Conservation (phyloP, 2,797 vertebrate genomes). For the Heteromormyrus szaboi region DNA sequence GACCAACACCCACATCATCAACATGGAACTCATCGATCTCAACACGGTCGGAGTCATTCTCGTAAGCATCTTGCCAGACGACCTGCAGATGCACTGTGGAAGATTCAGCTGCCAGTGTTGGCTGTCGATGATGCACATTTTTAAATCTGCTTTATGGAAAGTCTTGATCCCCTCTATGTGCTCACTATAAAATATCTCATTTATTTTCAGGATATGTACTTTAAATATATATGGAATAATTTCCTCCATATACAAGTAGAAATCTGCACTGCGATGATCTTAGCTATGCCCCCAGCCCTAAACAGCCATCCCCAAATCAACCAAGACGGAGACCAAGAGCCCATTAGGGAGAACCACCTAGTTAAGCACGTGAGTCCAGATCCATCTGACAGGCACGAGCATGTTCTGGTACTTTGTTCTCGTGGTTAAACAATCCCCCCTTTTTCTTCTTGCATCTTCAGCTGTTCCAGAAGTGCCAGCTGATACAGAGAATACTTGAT, state of each 20-base stretch:
- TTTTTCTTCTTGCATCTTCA: conserved; percentile 39
- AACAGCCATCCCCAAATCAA: conserved; percentile 68
- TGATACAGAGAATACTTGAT: conserved; percentile 92
- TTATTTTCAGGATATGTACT: conserved; percentile 88
- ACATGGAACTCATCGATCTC: conserved; percentile 86
- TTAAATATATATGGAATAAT: conserved; percentile 98
- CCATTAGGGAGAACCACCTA: conserved; percentile 75
- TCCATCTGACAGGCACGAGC: no score
- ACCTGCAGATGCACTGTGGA: neutral
- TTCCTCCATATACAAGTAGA: conserved; percentile 98
- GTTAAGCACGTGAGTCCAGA: conserved; percentile 79
- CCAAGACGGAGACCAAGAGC: conserved; percentile 69
- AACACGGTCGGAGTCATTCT: conserved; percentile 93
- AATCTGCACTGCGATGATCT: conserved; percentile 91
- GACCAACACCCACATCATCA: conserved; percentile 82
- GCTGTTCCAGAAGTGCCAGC: conserved; percentile 95
- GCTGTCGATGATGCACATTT: neutral
- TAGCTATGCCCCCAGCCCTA: conserved; percentile 79
- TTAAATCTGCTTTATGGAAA: neutral
- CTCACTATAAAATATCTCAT: neutral
- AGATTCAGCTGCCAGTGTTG: neutral
- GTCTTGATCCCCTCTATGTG: neutral
- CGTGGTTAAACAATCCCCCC: neutral
- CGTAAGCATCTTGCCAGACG: conserved; percentile 59
- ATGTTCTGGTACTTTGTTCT: neutral